Base-by-base conservation (phyloP, 1,140 invertebrate genomes). In the Amphibalanus amphitrite region DNA sequence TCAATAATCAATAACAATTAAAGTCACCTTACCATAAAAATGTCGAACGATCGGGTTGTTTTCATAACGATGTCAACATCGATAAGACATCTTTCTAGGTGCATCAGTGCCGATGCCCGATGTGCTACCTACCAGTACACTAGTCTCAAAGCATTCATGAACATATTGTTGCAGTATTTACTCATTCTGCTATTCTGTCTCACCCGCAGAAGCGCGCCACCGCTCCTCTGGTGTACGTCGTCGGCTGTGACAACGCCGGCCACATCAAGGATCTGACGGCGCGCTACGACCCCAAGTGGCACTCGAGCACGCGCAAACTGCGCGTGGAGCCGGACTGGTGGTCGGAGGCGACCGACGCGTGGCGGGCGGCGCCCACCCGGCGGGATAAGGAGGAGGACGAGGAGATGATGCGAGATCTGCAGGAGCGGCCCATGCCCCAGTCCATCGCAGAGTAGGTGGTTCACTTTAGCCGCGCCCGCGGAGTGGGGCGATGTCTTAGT, bases 261-360 rank as follows among this genome's bases (percentile, higher is more conserved):
- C 84, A 84, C 33, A 74, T 96, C 0, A 96, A 94, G 80, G 95
- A 97, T 82, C 85, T 97, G 0, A 95, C 93, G 0, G 83, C 87
- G 69, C 83, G 90, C n/a, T 97, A 97, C 79, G 90, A 90, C 73
- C 82, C 86, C 0, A 86, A 90, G 72, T 97, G 89, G 87, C 85
- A 91, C 75, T 90, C 90, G 20, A 82, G 86, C 0, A 91, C 90
- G 1, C 83, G 88, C 30, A 95, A 95, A 79, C 79, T 87, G 29
- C 83, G 94, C 17, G 83, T 87, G 0, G 86, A 92, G 73, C 77
- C 85, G 33, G 81, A 84, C 28, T 97, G 94, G 94, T 91, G 90
- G 86, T 79, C 82, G 15, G 81, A 84, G 72, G 86, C 89, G 0
- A 75, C 95, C 0, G 77, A 77, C 28, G 83, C 86, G 0, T 97